Conservation (phyloP, 2,888 invertebrate species). For the Tineola bisselliella region DNA sequence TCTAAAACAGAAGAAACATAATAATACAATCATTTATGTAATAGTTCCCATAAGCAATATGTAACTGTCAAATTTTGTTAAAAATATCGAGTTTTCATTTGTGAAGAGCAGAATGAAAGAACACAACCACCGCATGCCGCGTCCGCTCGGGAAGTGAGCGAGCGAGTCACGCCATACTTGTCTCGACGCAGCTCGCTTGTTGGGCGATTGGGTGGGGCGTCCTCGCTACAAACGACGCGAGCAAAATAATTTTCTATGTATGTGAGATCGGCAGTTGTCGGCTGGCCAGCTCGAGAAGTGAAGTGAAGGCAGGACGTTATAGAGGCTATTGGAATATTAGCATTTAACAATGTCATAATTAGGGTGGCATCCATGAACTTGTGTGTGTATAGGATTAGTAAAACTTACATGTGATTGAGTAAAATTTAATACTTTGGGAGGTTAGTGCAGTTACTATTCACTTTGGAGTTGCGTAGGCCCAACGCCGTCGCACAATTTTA, state of each 20-base stretch:
- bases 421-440: neutral
- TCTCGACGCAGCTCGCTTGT: neutral
- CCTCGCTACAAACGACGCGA: no score
- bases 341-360: neutral
- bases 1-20: neutral
- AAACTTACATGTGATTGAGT: neutral
- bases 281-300: neutral
- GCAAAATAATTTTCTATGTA: neutral
- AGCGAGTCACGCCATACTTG: neutral
- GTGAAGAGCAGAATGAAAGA: neutral
- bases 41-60: neutral
- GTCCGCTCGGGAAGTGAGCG: neutral
- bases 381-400: neutral
- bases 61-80: neutral
- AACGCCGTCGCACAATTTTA: neutral
- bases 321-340: neutral
- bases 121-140: neutral
- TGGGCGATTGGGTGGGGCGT: neutral
- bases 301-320: neutral
- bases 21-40: neutral
- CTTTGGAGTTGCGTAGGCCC: conserved; percentile 3
- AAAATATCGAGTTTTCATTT: neutral
- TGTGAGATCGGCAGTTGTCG: neutral
- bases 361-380: neutral
- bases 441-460: neutral